A percentile compares a stretch with the other conserved stretches of the same genome.
Conservation (phyloP, 2,797 vertebrate genomes). For the Prunella strophiata region DNA sequence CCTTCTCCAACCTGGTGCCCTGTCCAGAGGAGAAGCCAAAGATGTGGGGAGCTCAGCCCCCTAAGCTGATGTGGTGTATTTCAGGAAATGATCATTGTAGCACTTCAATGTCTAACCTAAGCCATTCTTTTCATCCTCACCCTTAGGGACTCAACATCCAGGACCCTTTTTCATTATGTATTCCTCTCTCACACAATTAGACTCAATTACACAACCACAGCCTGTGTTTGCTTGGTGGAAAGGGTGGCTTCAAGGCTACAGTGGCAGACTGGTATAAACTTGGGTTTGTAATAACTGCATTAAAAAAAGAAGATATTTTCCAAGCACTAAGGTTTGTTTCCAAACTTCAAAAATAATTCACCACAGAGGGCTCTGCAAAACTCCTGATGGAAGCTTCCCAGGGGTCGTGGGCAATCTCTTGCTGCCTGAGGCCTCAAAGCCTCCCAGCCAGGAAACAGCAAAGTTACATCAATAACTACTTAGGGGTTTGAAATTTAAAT, state of each 20-base stretch:
- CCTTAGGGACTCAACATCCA: not conserved
- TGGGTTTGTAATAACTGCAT: not conserved
- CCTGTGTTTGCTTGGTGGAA: not conserved
- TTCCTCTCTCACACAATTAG: not conserved
- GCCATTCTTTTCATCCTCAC: not conserved
- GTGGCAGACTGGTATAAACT: not conserved
- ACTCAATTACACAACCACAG: not conserved
- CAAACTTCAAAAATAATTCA: not conserved
- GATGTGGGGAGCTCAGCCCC: not conserved
- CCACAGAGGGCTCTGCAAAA: not conserved
- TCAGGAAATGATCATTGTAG: not conserved
- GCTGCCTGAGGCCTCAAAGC: not conserved
- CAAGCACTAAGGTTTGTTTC: not conserved
- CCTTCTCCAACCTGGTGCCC: not conserved
- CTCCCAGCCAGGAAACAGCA: not conserved
- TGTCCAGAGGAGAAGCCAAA: not conserved
- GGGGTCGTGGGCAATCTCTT: not conserved
- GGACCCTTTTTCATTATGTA: not conserved
- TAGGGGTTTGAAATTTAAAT: not conserved
- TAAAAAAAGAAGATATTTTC: not conserved
- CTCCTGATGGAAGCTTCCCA: not conserved
- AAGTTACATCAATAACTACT: not conserved
- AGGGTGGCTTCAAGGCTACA: not conserved
- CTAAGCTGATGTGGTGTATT: fast-evolving
- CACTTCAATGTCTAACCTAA: not conserved